These are phyloP conservation scores for Ascidia mentula DNA, from an alignment of 23 tunicate species.

Conservation along the genomic window DNA sequence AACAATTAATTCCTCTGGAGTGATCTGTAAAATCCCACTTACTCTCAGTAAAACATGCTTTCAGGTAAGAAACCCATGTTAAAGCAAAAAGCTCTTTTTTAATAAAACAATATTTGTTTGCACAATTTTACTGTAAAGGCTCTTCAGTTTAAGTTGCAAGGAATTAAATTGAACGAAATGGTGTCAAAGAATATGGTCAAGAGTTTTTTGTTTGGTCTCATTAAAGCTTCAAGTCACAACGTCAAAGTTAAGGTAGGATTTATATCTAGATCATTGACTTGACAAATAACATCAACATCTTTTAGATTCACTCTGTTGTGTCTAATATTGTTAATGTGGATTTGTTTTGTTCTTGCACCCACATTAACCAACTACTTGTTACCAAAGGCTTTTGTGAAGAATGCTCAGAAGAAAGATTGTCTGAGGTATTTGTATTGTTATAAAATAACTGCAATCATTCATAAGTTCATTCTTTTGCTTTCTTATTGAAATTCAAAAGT, in stretches of 20 bases:
- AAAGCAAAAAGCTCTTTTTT: background rate
- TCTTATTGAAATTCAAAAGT: too few relatives aligned
- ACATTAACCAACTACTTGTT: slow-evolving; percentile 49
- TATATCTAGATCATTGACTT: too few relatives aligned
- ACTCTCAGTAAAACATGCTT: slow-evolving; percentile 23
- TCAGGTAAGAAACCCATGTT: slow-evolving; percentile 39
- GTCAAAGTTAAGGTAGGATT: slow-evolving; percentile 22
- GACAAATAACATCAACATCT: too few relatives aligned
- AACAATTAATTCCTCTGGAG: slow-evolving; percentile 1
- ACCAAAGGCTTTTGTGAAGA: slow-evolving; percentile 28
- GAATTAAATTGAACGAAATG: slow-evolving; percentile 22
- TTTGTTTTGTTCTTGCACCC: slow-evolving; percentile 34
- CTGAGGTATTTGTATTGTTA: slow-evolving; percentile 38
- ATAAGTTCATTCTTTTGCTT: too few relatives aligned
- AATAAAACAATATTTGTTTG: background rate
- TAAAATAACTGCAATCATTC: too few relatives aligned
- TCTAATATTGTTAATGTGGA: slow-evolving; percentile 59
- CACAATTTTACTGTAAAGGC: slow-evolving; percentile 14
- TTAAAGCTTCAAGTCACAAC: slow-evolving; percentile 16
- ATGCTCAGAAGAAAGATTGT: slow-evolving; percentile 44
- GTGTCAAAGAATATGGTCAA: slow-evolving; percentile 10
- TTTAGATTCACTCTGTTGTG: slow-evolving; percentile 51
- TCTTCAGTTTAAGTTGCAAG: slow-evolving; percentile 48
- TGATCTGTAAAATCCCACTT: slow-evolving; percentile 25
- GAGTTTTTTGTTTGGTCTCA: slow-evolving; percentile 7